Evolutionary conservation across 2,888 invertebrate species (phyloP), one percentile per base, ranked within the genome.

Genomic region (Meta bourneti): DNA sequence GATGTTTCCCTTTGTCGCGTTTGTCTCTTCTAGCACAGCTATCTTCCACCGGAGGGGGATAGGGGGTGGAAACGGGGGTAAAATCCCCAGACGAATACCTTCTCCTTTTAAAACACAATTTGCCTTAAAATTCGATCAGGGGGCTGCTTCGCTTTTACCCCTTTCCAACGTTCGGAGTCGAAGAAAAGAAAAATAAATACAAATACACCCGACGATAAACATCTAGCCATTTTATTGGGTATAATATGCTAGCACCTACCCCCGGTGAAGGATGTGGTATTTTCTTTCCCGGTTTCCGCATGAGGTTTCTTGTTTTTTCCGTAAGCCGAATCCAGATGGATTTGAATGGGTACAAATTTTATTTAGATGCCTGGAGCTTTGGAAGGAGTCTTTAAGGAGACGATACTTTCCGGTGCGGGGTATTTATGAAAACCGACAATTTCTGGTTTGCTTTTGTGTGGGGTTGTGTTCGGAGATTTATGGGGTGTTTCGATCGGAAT

Each of bases 51-150:
- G 77, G 71, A 83, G 48, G 51, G 54, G 19, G 20, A 19, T 48
- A 16, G 51, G 61, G 77, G 77, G 70, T 34, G 83, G 54, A 79
- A 49, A 75, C 34, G 49, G 80, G 34, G 75, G 49, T 13, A 16
- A 52, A 82, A 84, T 77, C 71, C 83, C 88, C 51, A 61, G 69
- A 72, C 83, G 69, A 51, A 70, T 71, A 48, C 81, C 69, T 87
- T 87, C 87, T 48, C 54, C 91, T 87, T 82, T 91, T 91, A 91
- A 91, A 87, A 91, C 91, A 91, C 91, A 91, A 91, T 91, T 91
- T 91, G 87, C 87, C 86, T 91, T 83, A 87, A 91, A 91, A 91
- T 87, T 91, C 91, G 91, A 91, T 91, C 90, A 91, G 70, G 79
- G 74, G 79, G 74, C 70, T 87, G 71, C 19, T 49, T 81, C 54